Evolutionary conservation across 2,113 vertebrate species (phyloP).

Genomic region (Tiliqua scincoides): DNA sequence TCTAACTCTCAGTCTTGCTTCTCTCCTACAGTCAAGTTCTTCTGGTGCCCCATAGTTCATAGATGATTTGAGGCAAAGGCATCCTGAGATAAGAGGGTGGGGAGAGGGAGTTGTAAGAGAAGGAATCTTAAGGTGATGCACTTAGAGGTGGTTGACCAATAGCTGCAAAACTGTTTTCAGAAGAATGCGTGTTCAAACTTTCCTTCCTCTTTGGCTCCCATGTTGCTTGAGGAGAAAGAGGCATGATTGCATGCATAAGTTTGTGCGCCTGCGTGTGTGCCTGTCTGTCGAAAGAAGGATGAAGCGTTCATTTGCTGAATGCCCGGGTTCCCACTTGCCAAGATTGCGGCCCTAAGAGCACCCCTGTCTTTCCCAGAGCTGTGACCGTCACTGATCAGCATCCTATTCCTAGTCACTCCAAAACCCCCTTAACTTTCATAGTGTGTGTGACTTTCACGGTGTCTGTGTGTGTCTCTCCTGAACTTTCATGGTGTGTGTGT

Average conservation of each 20-base stretch:
- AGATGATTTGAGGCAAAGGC: not conserved
- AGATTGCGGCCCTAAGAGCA: not conserved
- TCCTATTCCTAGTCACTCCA: too few relatives aligned
- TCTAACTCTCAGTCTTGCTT: not conserved
- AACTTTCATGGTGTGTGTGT: too few relatives aligned
- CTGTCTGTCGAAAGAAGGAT: not conserved
- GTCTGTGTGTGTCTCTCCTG: too few relatives aligned
- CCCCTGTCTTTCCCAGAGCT: not conserved
- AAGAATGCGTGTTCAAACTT: not conserved
- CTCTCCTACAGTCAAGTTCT: not conserved
- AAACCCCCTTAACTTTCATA: too few relatives aligned
- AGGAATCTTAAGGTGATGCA: not conserved
- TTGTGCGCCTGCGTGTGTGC: not conserved
- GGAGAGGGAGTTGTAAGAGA: not conserved
- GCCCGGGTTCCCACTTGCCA: not conserved
- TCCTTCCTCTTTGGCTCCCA: not conserved
- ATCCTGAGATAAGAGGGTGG: not conserved
- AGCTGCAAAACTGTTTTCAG: not conserved
- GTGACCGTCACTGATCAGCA: not conserved
- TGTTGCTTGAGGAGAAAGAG: not conserved
- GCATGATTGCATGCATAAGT: too few relatives aligned
- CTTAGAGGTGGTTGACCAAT: not conserved
- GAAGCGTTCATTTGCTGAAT: not conserved
- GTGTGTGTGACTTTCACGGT: too few relatives aligned
- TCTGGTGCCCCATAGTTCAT: too few relatives aligned